phyloP scores from a whole-genome alignment of 2,113 vertebrate species.

The Serinus canaria region DNA sequence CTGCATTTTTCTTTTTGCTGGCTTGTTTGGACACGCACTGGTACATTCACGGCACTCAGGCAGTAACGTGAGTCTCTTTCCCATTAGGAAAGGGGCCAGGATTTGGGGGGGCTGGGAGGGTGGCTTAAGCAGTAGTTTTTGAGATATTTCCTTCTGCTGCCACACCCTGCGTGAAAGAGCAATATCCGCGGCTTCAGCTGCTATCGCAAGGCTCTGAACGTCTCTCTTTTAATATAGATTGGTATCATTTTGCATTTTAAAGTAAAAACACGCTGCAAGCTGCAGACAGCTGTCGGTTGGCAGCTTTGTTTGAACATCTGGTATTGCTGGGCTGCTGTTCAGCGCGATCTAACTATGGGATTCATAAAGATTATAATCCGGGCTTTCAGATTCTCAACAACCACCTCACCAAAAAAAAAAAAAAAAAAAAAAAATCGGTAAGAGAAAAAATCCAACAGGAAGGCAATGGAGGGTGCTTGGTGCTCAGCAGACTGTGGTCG shows the following conservation, averaged over 20 bases:
- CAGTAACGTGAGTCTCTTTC: constrained; percentile 56
- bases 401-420: background rate
- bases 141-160: constrained; percentile 52
- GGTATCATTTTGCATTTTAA: constrained; percentile 67
- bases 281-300: constrained; percentile 75
- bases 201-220: constrained; percentile 32
- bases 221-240: constrained; percentile 61
- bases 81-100: constrained; percentile 62
- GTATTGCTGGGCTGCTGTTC: constrained; percentile 72
- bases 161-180: constrained; percentile 55
- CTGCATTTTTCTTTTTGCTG: constrained; percentile 56
- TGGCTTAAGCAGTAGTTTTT: constrained; percentile 48
- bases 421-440: background rate
- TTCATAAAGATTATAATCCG: constrained; percentile 75
- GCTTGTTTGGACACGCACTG: constrained; percentile 61
- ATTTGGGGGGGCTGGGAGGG: constrained; percentile 16
- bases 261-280: constrained; percentile 70
- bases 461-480: background rate
- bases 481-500: background rate
- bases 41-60: constrained; percentile 50
- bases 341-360: constrained; percentile 64
- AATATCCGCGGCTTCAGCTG: constrained; percentile 25
- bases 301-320: constrained; percentile 76
- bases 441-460: background rate
- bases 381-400: constrained; percentile 70